phyloP scores from a whole-genome alignment of 1,140 invertebrate species.

The Lethrus apterus region DNA sequence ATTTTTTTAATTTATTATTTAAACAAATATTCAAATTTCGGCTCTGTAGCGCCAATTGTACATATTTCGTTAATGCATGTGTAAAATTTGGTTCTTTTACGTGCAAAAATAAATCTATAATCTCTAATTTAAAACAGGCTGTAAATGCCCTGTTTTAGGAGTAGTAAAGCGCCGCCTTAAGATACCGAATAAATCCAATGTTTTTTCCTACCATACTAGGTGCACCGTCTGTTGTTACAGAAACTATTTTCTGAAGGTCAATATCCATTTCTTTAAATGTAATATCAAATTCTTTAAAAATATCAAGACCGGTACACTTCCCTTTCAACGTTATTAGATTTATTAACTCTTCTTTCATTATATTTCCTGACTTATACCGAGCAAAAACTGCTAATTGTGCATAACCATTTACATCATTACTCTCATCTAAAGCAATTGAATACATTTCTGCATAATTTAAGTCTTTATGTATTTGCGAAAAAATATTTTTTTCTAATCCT shows the following conservation, averaged over 20 bases:
- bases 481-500: slow-evolving; percentile 24
- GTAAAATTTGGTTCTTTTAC: no score
- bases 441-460: slow-evolving; percentile 7
- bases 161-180: no score
- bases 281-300: slow-evolving; percentile 13
- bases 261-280: slow-evolving; percentile 13
- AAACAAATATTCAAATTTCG: no score
- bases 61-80: no score
- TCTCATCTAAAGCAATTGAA: slow-evolving; percentile 12
- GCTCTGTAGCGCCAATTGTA: no score
- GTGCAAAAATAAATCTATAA: no score
- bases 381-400: slow-evolving; percentile 7
- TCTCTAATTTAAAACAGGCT: no score
- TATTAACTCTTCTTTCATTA: slow-evolving; percentile 12
- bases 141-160: no score
- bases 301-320: slow-evolving; percentile 11
- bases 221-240: slow-evolving; percentile 7
- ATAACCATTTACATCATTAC: slow-evolving; percentile 7
- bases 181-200: slow-evolving; percentile 5
- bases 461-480: slow-evolving; percentile 13
- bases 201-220: slow-evolving; percentile 11
- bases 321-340: slow-evolving; percentile 9
- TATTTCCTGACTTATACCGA: slow-evolving; percentile 4
- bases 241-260: slow-evolving; percentile 5
- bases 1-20: no score